These are phyloP conservation scores for Myotis daubentonii DNA, from an alignment of 2,797 vertebrate species.

Conservation along the genomic window DNA sequence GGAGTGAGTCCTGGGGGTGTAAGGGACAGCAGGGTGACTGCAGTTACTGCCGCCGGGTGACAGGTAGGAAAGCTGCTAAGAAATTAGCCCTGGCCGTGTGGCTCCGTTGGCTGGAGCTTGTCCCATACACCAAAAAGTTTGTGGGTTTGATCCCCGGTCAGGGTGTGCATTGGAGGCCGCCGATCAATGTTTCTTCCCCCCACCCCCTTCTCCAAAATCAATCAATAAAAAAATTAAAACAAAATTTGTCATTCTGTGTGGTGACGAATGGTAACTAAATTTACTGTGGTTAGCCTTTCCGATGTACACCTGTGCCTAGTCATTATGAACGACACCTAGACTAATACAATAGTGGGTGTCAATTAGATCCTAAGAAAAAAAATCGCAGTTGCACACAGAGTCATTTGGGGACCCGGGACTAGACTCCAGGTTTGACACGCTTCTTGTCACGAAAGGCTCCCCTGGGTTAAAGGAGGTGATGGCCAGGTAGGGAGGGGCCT, in stretches of 20 bases:
- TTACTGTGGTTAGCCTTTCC: background rate
- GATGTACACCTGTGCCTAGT: background rate
- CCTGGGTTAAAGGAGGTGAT: background rate
- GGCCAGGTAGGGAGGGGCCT: background rate
- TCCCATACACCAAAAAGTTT: too few relatives aligned
- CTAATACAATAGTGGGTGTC: background rate
- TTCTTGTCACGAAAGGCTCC: background rate
- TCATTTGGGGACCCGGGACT: background rate
- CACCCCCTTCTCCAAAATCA: too few relatives aligned
- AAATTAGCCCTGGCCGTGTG: too few relatives aligned
- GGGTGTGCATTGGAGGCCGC: too few relatives aligned
- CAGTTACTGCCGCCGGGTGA: background rate
- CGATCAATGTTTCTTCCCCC: too few relatives aligned
- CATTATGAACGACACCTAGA: background rate
- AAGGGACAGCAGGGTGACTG: accelerated
- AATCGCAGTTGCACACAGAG: background rate
- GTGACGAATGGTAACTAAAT: background rate
- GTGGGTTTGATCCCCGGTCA: too few relatives aligned
- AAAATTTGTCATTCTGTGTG: background rate
- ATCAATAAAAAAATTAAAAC: too few relatives aligned
- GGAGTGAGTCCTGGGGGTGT: too few relatives aligned
- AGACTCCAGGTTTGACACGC: background rate
- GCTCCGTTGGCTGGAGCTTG: too few relatives aligned
- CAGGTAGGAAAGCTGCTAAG: background rate
- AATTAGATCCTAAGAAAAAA: background rate